phyloP scores from a whole-genome alignment of 2,113 vertebrate species.

The Apeltes quadracus region DNA sequence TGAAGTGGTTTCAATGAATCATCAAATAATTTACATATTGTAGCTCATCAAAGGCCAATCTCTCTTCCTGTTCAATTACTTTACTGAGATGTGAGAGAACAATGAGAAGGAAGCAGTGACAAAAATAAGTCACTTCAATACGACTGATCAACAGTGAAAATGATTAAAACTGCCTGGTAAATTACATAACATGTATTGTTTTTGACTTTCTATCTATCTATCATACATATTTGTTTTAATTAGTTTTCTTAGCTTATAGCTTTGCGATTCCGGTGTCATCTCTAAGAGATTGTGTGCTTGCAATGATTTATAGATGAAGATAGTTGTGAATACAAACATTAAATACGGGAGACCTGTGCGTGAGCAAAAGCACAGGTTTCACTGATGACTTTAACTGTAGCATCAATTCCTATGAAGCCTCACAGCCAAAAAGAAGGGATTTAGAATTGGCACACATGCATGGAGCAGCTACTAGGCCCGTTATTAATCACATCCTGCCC shows the following conservation, averaged over 20 bases:
- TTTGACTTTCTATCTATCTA: neutral
- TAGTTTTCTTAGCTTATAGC: neutral
- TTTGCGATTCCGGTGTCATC: neutral
- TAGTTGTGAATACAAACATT: neutral
- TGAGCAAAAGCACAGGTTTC: neutral
- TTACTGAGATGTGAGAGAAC: neutral
- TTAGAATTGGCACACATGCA: neutral
- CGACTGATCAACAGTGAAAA: neutral
- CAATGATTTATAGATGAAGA: neutral
- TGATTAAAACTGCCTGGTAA: neutral
- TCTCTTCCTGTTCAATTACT: neutral
- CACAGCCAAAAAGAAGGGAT: neutral
- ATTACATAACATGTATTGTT: neutral
- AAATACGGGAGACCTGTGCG: neutral
- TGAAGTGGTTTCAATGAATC: neutral
- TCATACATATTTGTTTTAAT: neutral
- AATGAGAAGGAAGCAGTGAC: neutral
- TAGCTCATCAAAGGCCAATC: neutral
- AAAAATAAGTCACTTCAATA: no score
- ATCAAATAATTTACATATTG: conserved; percentile 2
- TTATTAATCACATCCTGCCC: neutral
- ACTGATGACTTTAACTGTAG: neutral
- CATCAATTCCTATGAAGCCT: neutral
- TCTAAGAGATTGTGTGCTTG: neutral
- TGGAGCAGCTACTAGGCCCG: conserved; percentile 1